phyloP scores from a whole-genome alignment of 2,888 invertebrate species.

The Mesochorus sp. region DNA sequence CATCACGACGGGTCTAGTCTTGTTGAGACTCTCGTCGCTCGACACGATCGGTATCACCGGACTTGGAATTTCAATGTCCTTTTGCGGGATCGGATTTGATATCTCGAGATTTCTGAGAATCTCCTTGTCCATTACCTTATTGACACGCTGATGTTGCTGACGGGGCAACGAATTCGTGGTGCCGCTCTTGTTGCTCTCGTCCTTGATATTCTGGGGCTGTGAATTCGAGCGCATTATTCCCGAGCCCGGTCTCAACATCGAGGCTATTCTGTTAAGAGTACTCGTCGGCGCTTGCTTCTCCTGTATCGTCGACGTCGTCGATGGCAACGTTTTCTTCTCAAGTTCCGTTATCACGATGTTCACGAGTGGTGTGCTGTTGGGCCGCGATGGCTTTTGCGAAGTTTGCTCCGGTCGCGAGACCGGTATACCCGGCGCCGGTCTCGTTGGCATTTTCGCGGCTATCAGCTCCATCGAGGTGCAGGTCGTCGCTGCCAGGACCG shows the following conservation, averaged over 20 bases:
- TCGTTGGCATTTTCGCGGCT: constrained; percentile 83
- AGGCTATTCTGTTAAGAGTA: constrained; percentile 88
- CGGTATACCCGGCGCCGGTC: constrained; percentile 85
- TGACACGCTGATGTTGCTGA: constrained; percentile 85
- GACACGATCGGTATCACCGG: constrained; percentile 85
- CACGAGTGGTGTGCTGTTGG: constrained; percentile 71
- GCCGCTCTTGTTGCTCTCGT: constrained; percentile 84
- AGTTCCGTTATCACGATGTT: constrained; percentile 68
- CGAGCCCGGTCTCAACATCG: constrained; percentile 83
- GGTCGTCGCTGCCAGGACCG: constrained; percentile 91
- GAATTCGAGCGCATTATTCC: constrained; percentile 84
- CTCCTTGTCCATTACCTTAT: constrained; percentile 88
- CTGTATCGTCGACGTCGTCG: background rate
- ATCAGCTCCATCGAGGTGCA: constrained; percentile 90
- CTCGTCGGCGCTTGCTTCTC: constrained; percentile 80
- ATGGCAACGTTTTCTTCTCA: constrained; percentile 80
- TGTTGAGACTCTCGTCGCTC: constrained; percentile 83
- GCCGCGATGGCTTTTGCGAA: constrained; percentile 67
- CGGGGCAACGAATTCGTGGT: constrained; percentile 85
- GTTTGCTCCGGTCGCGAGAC: no score
- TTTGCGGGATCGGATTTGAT: constrained; percentile 91
- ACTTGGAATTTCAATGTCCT: constrained; percentile 85
- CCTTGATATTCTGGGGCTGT: constrained; percentile 82
- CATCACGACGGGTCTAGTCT: constrained; percentile 86
- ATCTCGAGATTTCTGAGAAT: constrained; percentile 90